Percentiles rank a stretch among this genome's conserved stretches.
Conservation (phyloP, 2,888 invertebrate genomes). For the Noctua janthina region DNA sequence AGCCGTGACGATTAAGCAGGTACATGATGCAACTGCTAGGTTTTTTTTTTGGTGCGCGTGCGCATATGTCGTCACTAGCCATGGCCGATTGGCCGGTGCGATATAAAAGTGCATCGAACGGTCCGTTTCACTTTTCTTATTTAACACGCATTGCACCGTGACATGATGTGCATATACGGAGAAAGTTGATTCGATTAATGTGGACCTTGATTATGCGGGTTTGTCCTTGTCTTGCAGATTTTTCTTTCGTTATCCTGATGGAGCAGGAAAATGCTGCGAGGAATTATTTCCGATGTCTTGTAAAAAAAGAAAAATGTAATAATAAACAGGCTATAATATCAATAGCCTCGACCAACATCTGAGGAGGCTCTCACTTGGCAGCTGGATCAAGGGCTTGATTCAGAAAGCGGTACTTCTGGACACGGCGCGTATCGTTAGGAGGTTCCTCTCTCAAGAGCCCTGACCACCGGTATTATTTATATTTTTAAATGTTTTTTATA, state of each 20-base stretch:
- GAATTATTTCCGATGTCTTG: too few species aligned
- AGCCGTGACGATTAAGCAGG: neutral
- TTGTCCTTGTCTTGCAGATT: neutral
- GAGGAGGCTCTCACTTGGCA: too few species aligned
- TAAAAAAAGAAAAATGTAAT: too few species aligned
- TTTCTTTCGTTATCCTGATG: neutral
- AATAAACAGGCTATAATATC: too few species aligned
- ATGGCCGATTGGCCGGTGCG: conserved; percentile 55
- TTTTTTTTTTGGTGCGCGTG: conserved; percentile 55
- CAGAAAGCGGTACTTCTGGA: too few species aligned
- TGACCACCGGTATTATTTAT: too few species aligned
- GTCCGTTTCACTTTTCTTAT: conserved; percentile 68
- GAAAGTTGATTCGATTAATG: conserved; percentile 45
- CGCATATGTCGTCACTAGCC: conserved; percentile 63
- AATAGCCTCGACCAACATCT: too few species aligned
- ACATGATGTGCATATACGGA: conserved; percentile 38
- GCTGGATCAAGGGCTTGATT: too few species aligned
- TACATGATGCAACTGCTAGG: conserved; percentile 63
- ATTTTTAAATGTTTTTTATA: too few species aligned
- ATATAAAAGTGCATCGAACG: conserved; percentile 65
- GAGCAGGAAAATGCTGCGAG: too few species aligned
- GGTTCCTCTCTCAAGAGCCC: too few species aligned
- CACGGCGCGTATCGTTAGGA: too few species aligned
- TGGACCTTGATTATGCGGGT: conserved; percentile 27
- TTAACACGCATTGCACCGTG: conserved; percentile 60